Evolutionary conservation across 2,888 invertebrate species (phyloP).

Genomic region (Dromius quadrimaculatus): DNA sequence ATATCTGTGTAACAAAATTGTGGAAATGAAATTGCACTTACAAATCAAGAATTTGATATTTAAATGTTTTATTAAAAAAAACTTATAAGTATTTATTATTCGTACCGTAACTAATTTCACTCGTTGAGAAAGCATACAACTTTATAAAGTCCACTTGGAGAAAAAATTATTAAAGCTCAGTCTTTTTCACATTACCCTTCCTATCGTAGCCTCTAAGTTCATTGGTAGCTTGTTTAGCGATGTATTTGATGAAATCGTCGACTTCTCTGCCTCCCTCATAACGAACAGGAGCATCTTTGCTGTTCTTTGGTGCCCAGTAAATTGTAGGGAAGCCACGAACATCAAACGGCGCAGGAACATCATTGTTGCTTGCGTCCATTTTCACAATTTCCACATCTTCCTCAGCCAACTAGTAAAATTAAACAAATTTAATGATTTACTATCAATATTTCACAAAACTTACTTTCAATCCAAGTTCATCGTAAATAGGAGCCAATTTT

Average conservation of each 20-base stretch:
- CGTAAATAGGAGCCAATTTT: slow-evolving; percentile 91
- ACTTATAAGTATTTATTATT: slow-evolving; percentile 42
- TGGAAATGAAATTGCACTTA: slow-evolving; percentile 32
- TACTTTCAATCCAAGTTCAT: slow-evolving; percentile 91
- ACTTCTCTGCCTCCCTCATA: slow-evolving; percentile 95
- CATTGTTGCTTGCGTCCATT: slow-evolving; percentile 98
- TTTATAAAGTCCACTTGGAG: slow-evolving; percentile 29
- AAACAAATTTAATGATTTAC: slow-evolving; percentile 46
- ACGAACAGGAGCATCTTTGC: slow-evolving; percentile 80
- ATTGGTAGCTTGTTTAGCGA: slow-evolving; percentile 89
- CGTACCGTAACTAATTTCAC: slow-evolving; percentile 42
- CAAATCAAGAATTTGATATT: slow-evolving; percentile 9
- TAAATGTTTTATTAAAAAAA: slow-evolving; percentile 46
- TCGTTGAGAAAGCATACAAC: slow-evolving; percentile 35
- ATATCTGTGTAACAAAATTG: slow-evolving; percentile 21
- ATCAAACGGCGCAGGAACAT: slow-evolving; percentile 91
- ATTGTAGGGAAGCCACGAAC: slow-evolving; percentile 98
- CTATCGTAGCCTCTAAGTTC: slow-evolving; percentile 91
- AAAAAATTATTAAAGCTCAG: slow-evolving; percentile 70
- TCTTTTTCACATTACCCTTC: slow-evolving; percentile 77
- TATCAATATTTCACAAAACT: slow-evolving; percentile 40
- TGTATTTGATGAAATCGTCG: slow-evolving; percentile 94
- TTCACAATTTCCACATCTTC: slow-evolving; percentile 95
- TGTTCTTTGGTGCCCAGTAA: slow-evolving; percentile 92
- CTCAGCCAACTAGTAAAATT: slow-evolving; percentile 75